Evolutionary conservation across 2,888 invertebrate genomes (phyloP), one percentile per base, ranked within the genome.

Genomic region (Hemistola chrysoprasaria): DNA sequence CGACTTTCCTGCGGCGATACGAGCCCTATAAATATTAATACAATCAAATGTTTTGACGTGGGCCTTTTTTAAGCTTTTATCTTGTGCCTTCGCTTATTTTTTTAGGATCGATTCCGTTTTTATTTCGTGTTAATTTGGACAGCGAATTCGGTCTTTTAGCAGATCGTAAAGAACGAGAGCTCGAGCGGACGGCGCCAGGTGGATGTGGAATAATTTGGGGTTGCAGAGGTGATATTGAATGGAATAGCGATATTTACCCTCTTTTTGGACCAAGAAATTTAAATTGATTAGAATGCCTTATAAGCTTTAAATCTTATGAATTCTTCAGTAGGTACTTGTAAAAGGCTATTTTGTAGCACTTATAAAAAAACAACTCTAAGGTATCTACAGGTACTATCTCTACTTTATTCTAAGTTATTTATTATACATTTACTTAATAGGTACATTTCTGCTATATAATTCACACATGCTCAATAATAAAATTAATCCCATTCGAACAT

Each of bases 1-100:
- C 70, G 72, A 71, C 78, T 82, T 82, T 90, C 90, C 88, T 80
- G 81, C 82, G 82, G 83, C 86, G 78, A 65, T 77, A 72, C 74
- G 65, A 68, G 59, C 69, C 76, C 88, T 83, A 88, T 88, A 88
- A 88, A 88, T 88, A 87, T 88, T 88, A 88, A 87, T 86, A 87
- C 88, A 88, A 88, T 88, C 89, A 87, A 90, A 88, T 89, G 87
- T 89, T 87, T 87, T 87, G 87, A 90, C 90, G 82, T 88, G 79
- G 69, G 71, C 83, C 81, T 86, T 87, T 84, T 88, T 88, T 83
- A 88, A 86, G 73, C 81, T 84, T 79, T 87, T 83, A 83, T 85
- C 86, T 86, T 78, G 74, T 80, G 73, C 78, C 85, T 84, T 83
- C 71, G 83, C 81, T 82, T 80, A 76, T 84, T 86, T 81, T 84